Percentiles rank a stretch among this genome's conserved stretches.
phyloP scores from a whole-genome alignment of 2,888 invertebrate genomes.

The Chrysopilus asiliformis region DNA sequence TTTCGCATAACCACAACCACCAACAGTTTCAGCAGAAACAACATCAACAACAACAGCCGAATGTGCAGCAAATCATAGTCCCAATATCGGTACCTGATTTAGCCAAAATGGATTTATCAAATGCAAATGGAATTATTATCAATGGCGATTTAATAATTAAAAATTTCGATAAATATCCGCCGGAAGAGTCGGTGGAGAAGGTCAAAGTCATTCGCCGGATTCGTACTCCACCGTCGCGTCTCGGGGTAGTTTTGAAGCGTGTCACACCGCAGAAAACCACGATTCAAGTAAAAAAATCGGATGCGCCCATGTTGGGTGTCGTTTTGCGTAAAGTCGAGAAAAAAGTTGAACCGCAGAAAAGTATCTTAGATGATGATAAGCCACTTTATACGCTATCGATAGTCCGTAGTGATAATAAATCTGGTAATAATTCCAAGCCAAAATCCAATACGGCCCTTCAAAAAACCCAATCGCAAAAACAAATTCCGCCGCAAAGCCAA shows the following conservation, averaged over 20 bases:
- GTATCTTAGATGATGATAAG: slow-evolving; percentile 33
- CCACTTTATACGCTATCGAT: slow-evolving; percentile 33
- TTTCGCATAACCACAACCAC: not conserved
- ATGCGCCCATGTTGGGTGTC: slow-evolving; percentile 31
- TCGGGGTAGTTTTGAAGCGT: slow-evolving; percentile 30
- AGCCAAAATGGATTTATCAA: slow-evolving; percentile 25
- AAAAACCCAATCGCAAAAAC: slow-evolving; percentile 3
- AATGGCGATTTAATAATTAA: slow-evolving; percentile 13
- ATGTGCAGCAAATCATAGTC: slow-evolving; percentile 10
- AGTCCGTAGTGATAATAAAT: slow-evolving; percentile 26
- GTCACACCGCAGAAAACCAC: slow-evolving; percentile 29
- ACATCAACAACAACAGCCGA: not conserved
- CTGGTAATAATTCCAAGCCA: too few species aligned
- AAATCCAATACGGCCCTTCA: too few species aligned
- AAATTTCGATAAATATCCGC: not conserved
- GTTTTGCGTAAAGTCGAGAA: slow-evolving; percentile 33
- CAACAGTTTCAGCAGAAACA: not conserved
- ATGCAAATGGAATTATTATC: slow-evolving; percentile 18
- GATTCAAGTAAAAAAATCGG: slow-evolving; percentile 28
- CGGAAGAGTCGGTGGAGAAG: not conserved
- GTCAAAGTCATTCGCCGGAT: not conserved
- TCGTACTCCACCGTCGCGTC: slow-evolving; percentile 28
- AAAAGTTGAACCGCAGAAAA: slow-evolving; percentile 30
- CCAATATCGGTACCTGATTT: slow-evolving; percentile 26
- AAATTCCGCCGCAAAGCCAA: slow-evolving; percentile 3